Evolutionary conservation across 1,140 invertebrate genomes (phyloP), one percentile per base, ranked within the genome.

Genomic region (Zaprionus vittiger): DNA sequence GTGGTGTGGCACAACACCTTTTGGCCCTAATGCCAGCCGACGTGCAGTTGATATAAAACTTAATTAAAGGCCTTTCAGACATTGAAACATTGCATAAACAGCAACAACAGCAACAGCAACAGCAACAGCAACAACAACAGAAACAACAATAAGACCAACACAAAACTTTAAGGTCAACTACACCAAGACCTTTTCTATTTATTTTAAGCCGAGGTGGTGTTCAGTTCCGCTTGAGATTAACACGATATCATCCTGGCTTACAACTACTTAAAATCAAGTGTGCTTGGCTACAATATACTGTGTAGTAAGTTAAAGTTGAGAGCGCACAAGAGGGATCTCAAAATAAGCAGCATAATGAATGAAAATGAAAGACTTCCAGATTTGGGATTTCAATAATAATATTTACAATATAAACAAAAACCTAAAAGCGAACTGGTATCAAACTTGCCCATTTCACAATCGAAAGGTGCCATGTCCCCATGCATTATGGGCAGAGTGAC

Each of bases 11-110:
- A 71, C 41, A 69, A 55, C 73, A 81, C 70, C 80, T 74, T 81
- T 74, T 78, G 81, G 66, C 79, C 79, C 61, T 79, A 85, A 74
- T 78, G 74, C 71, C 74, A 78, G 75, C 66, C 81, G 82, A 85
- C 82, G 82, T 73, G 62, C 60, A 56, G 61, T 59, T 47, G 38
- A 70, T 69, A 62, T 72, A 72, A 64, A 81, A 85, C 70, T 85
- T 81, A 81, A 84, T 84, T 84, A 85, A 85, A 65, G 74, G 24
- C 63, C 15, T 62, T 77, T 22, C 38, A 73, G 68, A 26, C 9
- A 14, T 56, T 49, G 22, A 47, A 44, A 15, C 11, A 31, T 47
- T 70, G 54, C 37, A 68, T 31, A 49, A 69, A 61, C 41, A 44
- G 41, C 41, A 44, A 17, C 41, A 47, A 3, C n/a, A 38, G 2